Evolutionary conservation across 2,113 vertebrate species (phyloP).

Genomic region (Ammospiza caudacuta): DNA sequence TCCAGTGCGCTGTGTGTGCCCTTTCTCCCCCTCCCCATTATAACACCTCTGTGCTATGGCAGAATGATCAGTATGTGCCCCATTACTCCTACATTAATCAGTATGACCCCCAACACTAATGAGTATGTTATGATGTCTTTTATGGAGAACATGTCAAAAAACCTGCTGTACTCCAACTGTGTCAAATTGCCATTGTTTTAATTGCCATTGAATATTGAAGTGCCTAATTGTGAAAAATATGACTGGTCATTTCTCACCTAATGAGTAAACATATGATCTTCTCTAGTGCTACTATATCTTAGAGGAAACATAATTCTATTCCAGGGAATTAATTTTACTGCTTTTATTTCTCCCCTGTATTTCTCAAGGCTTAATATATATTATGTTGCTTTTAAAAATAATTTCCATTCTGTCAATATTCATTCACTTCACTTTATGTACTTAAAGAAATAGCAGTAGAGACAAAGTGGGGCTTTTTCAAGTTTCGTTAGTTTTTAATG

Average conservation of each 20-base stretch:
- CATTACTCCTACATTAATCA: not conserved
- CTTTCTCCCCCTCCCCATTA: not conserved
- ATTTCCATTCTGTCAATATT: not conserved
- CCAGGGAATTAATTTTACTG: not conserved
- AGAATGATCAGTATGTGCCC: not conserved
- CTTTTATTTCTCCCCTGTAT: not conserved
- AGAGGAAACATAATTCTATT: not conserved
- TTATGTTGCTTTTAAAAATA: not conserved
- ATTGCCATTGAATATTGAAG: not conserved
- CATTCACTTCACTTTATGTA: not conserved
- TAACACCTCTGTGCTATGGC: not conserved
- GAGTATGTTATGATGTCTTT: not conserved
- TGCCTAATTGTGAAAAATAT: not conserved
- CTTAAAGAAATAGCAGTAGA: not conserved
- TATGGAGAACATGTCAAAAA: not conserved
- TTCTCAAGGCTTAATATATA: not conserved
- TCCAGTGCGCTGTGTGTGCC: fast-evolving
- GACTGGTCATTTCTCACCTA: not conserved
- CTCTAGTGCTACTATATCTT: not conserved
- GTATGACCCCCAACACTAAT: not conserved
- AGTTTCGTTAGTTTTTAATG: not conserved
- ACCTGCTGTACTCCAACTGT: not conserved
- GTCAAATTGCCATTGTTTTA: not conserved
- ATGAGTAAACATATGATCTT: not conserved
- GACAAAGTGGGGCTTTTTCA: not conserved